Evolutionary conservation across 1,140 invertebrate genomes (phyloP), one percentile per base, ranked within the genome.

Genomic region (Coenobita brevimanus): DNA sequence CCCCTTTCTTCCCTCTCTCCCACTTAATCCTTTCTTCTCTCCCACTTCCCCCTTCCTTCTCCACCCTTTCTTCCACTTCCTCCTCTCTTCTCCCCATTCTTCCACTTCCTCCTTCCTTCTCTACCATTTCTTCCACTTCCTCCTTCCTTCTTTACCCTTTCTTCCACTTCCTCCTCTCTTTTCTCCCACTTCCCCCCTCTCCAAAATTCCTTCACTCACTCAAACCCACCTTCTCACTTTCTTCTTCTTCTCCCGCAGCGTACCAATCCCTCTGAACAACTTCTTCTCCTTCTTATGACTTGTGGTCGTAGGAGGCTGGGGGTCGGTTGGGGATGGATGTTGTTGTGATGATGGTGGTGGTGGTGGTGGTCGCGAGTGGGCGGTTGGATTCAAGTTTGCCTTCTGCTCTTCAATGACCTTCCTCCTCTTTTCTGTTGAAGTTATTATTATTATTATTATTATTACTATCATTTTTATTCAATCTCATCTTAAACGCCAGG

Each of bases 221-320:
- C 60, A 6, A 21, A 64, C 60, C 21, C n/a, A 50, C 46, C 17
- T 50, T 17, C 46, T 50, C 6, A 50, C 46, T 17, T 6, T 6
- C 46, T 60, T 60, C 54, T 60, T 80, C 30, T 80, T 80, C 13
- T 62, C 57, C 60, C 76, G 10, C 27, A 10, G 36, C 3, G 50
- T 62, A 3, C 8, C 57, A 21, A 60, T 80, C 10, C 27, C 54
- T 17, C 2, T n/a, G 6, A 60, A 60, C 15, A 15, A 57, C 30
- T 60, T 62, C 54, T 21, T 38, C 8, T 80, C 76, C 46, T 80
- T 80, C 46, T 50, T 50, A n/a, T n/a, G n/a, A n/a, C n/a, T n/a
- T n/a, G n/a, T n/a, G n/a, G n/a, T n/a, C n/a, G 15, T 54, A 21
- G 43, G n/a, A 0, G 13, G 38, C 24, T 50, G 3, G 41, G 15